phyloP scores from a whole-genome alignment of 35 echinoderm and acorn worm species.

The Heliocidaris tuberculata region DNA sequence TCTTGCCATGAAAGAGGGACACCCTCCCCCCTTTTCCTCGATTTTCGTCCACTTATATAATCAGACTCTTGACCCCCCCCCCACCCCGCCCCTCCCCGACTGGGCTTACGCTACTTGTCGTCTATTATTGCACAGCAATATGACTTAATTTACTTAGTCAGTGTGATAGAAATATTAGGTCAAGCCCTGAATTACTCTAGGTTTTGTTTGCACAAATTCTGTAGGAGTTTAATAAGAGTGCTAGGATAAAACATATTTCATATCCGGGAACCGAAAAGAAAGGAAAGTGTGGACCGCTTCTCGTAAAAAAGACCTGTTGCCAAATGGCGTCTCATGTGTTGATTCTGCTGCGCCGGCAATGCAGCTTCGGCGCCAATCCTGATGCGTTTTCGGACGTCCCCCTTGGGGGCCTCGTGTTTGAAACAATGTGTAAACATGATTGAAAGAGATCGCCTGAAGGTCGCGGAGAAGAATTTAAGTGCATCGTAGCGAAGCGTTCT shows the following conservation, averaged over 20 bases:
- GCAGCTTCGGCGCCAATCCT: not conserved
- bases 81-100: too few species aligned
- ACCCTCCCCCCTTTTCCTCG: too few species aligned
- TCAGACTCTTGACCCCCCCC: too few species aligned
- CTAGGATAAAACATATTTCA: not conserved
- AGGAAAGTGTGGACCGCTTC: not conserved
- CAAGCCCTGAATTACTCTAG: not conserved
- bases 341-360: not conserved
- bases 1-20: too few species aligned
- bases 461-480: not conserved
- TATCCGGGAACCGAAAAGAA: not conserved
- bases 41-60: too few species aligned
- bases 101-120: too few species aligned
- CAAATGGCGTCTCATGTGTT: not conserved
- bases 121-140: too few species aligned
- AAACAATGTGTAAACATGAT: slow-evolving; percentile 18
- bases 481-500: not conserved
- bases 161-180: too few species aligned
- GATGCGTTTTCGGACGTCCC: not conserved
- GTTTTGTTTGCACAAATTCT: not conserved
- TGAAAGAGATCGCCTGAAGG: slow-evolving; percentile 9
- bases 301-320: not conserved
- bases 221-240: not conserved
- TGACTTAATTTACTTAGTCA: too few species aligned
- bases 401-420: not conserved